Percentiles rank a stretch among this genome's conserved stretches.
These are phyloP conservation scores for Meteorus cinctellus DNA, from an alignment of 2,888 invertebrate genomes.

Conservation along the genomic window DNA sequence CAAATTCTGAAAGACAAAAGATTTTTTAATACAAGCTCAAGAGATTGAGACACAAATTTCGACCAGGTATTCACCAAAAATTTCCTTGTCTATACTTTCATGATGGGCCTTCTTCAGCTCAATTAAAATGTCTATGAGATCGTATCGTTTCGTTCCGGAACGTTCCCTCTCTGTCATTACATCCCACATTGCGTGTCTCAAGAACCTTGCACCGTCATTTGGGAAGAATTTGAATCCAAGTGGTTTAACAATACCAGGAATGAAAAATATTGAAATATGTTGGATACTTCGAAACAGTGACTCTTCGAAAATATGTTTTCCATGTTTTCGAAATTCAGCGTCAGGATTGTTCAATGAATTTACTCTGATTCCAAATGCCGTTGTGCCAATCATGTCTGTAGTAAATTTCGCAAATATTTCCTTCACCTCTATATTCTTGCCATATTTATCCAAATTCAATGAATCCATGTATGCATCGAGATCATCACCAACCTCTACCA, in stretches of 20 bases:
- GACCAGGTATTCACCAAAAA: conserved; percentile 44
- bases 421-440: conserved; percentile 61
- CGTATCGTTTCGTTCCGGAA: conserved; percentile 69
- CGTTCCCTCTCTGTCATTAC: conserved; percentile 71
- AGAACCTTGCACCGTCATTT: conserved; percentile 64
- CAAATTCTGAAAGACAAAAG: conserved; percentile 54
- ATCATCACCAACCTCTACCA: conserved; percentile 57
- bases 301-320: conserved; percentile 71
- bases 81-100: conserved; percentile 40
- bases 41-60: background rate
- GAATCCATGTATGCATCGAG: conserved; percentile 54
- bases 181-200: conserved; percentile 71
- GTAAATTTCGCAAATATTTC: conserved; percentile 64
- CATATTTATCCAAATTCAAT: conserved; percentile 53
- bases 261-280: conserved; percentile 71
- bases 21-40: background rate
- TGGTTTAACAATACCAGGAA: conserved; percentile 69
- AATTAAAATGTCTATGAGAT: conserved; percentile 74
- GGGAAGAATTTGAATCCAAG: conserved; percentile 71
- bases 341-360: conserved; percentile 72
- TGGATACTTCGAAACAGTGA: conserved; percentile 67
- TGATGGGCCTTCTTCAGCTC: conserved; percentile 66
- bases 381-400: conserved; percentile 74
- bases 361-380: conserved; percentile 74
- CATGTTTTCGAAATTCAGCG: conserved; percentile 72